Base-by-base conservation (phyloP, 2,797 vertebrate species). In the Pipistrellus nathusii region DNA sequence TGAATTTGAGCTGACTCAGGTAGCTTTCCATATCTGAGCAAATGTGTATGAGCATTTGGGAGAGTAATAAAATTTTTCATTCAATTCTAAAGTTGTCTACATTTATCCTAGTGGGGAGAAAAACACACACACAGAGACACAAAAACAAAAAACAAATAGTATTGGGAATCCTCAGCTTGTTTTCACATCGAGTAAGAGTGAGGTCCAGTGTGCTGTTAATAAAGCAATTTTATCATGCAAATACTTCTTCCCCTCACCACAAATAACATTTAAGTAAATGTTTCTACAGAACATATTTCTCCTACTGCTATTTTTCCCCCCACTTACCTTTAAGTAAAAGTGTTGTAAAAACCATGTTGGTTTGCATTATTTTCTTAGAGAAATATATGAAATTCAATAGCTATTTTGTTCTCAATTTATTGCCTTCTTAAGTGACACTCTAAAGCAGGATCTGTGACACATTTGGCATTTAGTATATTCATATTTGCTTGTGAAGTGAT, bases 291-390 rank as follows among this genome's bases (percentile, higher is more conserved):
- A 78, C 23, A 15, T 83, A 15, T 73, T 95, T 92, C 92, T 75
- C 64, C 17, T 80, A 89, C n/a, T 78, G 46, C 3, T 57, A 2
- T 90, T 94, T 96, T 86, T 23, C 87, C 32, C 85, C 51, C 66
- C 48, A 41, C 30, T 95, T 44, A 94, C 68, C 35, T 86, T 95
- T 72, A 95, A 81, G 51, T 18, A 18, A 30, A 91, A 8, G 13
- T 66, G 20, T 90, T 88, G 5, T 71, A 78, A 95, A 93, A 89
- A 23, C 4, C 8, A 69, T 51, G 21, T 80, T 85, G 32, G n/a
- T 66, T 87, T 91, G 44, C 14, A 66, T 94, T 69, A 86, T 77
- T 94, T 94, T 85, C n/a, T 76, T 85, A 55, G 84, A 91, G 94
- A 90, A 85, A 82, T 78, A 38, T 32, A 15, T 93, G 51, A 89